These are phyloP conservation scores for Drosophila nannoptera DNA, from an alignment of 1,140 invertebrate species.

Conservation along the genomic window DNA sequence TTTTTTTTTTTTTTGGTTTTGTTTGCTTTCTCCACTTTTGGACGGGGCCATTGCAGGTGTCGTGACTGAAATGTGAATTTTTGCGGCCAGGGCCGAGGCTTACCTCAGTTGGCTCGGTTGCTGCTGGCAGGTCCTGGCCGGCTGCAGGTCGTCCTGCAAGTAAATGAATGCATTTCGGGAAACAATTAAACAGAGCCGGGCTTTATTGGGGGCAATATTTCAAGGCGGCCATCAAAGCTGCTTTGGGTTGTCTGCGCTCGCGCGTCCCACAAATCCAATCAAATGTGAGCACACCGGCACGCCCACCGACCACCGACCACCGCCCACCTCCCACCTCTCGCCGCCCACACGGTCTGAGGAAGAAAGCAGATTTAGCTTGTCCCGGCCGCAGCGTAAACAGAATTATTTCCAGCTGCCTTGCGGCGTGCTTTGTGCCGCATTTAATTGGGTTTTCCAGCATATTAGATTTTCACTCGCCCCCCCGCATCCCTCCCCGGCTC, in stretches of 20 bases:
- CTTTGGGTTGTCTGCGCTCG: constrained; percentile 5
- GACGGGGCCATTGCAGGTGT: constrained; percentile 2
- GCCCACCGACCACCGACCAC: neutral
- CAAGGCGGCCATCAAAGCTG: neutral
- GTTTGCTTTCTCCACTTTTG: neutral
- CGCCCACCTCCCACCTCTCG: constrained; percentile 7
- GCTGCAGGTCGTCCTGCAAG: neutral
- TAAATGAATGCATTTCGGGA: neutral
- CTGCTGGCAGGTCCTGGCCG: too few relatives aligned
- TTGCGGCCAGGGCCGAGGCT: neutral
- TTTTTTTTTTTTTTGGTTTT: neutral
- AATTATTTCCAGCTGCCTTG: constrained; percentile 64
- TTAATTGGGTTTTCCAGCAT: constrained; percentile 75
- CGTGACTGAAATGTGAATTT: constrained; percentile 23
- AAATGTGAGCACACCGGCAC: constrained; percentile 37
- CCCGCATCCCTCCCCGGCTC: neutral
- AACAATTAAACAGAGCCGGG: neutral
- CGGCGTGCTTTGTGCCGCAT: constrained; percentile 52
- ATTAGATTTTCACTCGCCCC: constrained; percentile 62
- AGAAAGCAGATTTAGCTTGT: constrained; percentile 65
- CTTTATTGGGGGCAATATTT: constrained; percentile 7
- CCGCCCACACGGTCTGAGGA: constrained; percentile 25
- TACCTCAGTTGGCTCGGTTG: neutral
- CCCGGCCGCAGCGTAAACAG: constrained; percentile 56
- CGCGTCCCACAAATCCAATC: constrained; percentile 38